phyloP scores from a whole-genome alignment of 2,888 invertebrate species.

The Phasia obesa region DNA sequence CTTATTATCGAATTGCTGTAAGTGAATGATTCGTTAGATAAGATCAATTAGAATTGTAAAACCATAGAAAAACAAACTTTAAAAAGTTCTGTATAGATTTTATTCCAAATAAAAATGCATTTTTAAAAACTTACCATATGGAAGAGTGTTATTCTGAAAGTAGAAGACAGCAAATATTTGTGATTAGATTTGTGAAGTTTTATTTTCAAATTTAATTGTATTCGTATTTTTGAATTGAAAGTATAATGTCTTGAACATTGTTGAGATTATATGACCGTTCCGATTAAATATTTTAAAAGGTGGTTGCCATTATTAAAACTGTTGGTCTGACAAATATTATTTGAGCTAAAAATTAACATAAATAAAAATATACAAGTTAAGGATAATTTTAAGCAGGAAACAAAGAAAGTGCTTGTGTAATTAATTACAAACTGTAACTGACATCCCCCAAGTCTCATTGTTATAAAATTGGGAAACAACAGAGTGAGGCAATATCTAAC shows the following conservation, averaged over 20 bases:
- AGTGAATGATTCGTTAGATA: slow-evolving; percentile 57
- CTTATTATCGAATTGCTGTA: slow-evolving; percentile 5
- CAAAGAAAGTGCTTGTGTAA: too few species aligned
- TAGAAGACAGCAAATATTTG: slow-evolving; percentile 15
- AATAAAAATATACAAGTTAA: neutral
- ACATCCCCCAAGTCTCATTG: too few species aligned
- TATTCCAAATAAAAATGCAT: slow-evolving; percentile 33
- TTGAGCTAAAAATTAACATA: neutral
- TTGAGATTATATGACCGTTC: slow-evolving; percentile 20
- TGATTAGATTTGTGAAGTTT: neutral
- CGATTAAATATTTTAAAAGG: slow-evolving; percentile 23
- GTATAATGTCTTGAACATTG: neutral
- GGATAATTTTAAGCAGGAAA: too few species aligned
- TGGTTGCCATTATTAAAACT: slow-evolving; percentile 6
- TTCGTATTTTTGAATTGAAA: neutral
- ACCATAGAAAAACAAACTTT: neutral
- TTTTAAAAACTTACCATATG: slow-evolving; percentile 42
- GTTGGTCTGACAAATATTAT: neutral
- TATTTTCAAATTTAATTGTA: neutral
- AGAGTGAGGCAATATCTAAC: too few species aligned
- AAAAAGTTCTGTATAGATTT: neutral
- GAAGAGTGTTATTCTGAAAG: slow-evolving; percentile 12
- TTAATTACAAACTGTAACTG: too few species aligned
- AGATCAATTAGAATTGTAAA: slow-evolving; percentile 52
- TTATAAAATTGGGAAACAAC: too few species aligned